Evolutionary conservation across 2,888 invertebrate genomes (phyloP).

Genomic region (Lasioglossum pauxillum): DNA sequence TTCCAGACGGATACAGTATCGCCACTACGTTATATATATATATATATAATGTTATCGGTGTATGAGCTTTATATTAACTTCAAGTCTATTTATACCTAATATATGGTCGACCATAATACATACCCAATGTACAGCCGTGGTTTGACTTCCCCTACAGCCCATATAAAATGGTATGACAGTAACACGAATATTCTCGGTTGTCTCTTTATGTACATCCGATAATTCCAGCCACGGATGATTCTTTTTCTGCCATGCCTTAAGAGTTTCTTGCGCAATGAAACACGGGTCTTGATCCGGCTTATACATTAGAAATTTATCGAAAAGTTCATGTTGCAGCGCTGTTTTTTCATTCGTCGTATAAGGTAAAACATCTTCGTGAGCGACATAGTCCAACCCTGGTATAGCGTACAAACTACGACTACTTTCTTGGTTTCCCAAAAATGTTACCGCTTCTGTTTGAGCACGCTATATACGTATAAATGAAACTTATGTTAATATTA

Average conservation of each 20-base stretch:
- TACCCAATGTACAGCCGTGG: slow-evolving; percentile 97
- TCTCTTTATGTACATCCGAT: slow-evolving; percentile 98
- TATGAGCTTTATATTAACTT: slow-evolving; percentile 10
- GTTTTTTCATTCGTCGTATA: slow-evolving; percentile 95
- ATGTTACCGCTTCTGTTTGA: slow-evolving; percentile 99
- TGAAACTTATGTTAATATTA: neutral
- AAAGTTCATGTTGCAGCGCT: slow-evolving; percentile 97
- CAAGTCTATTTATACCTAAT: neutral
- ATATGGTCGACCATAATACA: slow-evolving; percentile 2
- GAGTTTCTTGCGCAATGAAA: slow-evolving; percentile 94
- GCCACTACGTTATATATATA: slow-evolving; percentile 89
- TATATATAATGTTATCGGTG: slow-evolving; percentile 6
- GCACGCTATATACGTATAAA: slow-evolving; percentile 89
- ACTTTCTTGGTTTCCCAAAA: slow-evolving; percentile 97
- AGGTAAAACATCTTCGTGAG: slow-evolving; percentile 98
- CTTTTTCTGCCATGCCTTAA: slow-evolving; percentile 98
- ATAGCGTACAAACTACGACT: slow-evolving; percentile 97
- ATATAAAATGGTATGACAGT: slow-evolving; percentile 99
- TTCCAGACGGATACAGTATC: slow-evolving; percentile 98
- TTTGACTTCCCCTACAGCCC: slow-evolving; percentile 96
- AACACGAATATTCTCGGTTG: slow-evolving; percentile 97
- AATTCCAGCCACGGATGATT: slow-evolving; percentile 98
- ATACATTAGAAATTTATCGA: slow-evolving; percentile 96
- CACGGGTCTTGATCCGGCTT: slow-evolving; percentile 94
- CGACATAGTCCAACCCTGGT: slow-evolving; percentile 98